A percentile compares a stretch with the other conserved stretches of the same genome.
Conservation (phyloP, 2,888 invertebrate genomes). For the Eueremaeus valkanovi region DNA sequence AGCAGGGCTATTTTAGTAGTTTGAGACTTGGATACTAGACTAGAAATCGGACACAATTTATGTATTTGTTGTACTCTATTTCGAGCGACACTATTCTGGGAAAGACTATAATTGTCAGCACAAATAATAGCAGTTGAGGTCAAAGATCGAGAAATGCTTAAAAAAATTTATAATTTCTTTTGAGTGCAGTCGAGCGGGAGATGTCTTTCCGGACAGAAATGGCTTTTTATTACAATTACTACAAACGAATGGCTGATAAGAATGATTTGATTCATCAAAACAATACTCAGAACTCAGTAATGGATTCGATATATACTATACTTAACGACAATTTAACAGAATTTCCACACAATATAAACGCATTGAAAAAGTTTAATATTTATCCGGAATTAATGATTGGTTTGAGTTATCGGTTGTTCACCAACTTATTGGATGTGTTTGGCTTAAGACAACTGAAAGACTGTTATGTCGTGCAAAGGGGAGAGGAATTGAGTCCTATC, state of each 20-base stretch:
- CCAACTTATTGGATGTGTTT: slow-evolving; percentile 48
- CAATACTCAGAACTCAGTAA: slow-evolving; percentile 53
- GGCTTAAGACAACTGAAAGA: slow-evolving; percentile 53
- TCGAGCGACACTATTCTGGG: too few relatives aligned
- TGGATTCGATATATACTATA: slow-evolving; percentile 60
- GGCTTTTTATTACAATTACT: slow-evolving; percentile 85
- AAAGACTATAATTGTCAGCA: too few relatives aligned
- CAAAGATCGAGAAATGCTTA: too few relatives aligned
- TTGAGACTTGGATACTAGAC: too few relatives aligned
- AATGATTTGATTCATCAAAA: not conserved
- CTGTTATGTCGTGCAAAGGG: slow-evolving; percentile 62
- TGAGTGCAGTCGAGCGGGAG: slow-evolving; percentile 76
- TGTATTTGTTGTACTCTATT: too few relatives aligned
- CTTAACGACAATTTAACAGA: slow-evolving; percentile 73
- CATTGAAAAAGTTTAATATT: slow-evolving; percentile 74
- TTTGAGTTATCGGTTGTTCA: slow-evolving; percentile 57
- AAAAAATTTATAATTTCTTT: too few relatives aligned
- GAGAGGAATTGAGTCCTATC: slow-evolving; percentile 61
- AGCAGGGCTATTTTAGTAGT: too few relatives aligned
- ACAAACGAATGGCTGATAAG: slow-evolving; percentile 66
- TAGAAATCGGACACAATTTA: too few relatives aligned
- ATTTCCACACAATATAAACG: slow-evolving; percentile 73
- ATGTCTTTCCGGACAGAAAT: slow-evolving; percentile 80
- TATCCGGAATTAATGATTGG: slow-evolving; percentile 70
- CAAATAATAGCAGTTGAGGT: too few relatives aligned